Evolutionary conservation across 2,113 vertebrate species (phyloP).

Genomic region (Lontra canadensis): DNA sequence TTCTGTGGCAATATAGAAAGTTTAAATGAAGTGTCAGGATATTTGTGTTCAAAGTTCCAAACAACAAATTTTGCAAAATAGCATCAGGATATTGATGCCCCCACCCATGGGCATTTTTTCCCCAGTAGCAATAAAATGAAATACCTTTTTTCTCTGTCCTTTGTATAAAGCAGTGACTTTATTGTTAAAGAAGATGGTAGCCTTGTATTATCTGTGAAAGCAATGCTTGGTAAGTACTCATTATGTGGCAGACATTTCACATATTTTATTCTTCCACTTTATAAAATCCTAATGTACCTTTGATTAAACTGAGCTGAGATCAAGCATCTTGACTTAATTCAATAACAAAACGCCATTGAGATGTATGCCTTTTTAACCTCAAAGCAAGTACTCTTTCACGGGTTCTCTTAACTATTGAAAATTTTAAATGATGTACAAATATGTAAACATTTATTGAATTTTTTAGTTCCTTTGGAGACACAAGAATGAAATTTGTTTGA

Average conservation of each 20-base stretch:
- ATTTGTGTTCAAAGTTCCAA: neutral
- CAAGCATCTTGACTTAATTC: neutral
- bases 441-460: slow-evolving; percentile 6
- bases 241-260: neutral
- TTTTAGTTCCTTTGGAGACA: neutral
- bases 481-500: neutral
- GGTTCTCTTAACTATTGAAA: neutral
- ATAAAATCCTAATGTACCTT: neutral
- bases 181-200: neutral
- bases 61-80: neutral
- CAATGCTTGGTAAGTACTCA: neutral
- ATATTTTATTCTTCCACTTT: neutral
- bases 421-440: neutral
- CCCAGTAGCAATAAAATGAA: neutral
- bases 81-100: neutral
- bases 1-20: neutral
- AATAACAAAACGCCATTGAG: neutral
- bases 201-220: neutral
- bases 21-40: neutral
- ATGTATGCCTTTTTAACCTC: neutral
- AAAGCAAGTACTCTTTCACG: neutral
- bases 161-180: neutral
- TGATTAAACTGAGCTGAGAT: neutral
- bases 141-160: neutral
- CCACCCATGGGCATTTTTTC: neutral